These are phyloP conservation scores for Pavo muticus DNA, from an alignment of 2,113 vertebrate genomes.

Conservation along the genomic window DNA sequence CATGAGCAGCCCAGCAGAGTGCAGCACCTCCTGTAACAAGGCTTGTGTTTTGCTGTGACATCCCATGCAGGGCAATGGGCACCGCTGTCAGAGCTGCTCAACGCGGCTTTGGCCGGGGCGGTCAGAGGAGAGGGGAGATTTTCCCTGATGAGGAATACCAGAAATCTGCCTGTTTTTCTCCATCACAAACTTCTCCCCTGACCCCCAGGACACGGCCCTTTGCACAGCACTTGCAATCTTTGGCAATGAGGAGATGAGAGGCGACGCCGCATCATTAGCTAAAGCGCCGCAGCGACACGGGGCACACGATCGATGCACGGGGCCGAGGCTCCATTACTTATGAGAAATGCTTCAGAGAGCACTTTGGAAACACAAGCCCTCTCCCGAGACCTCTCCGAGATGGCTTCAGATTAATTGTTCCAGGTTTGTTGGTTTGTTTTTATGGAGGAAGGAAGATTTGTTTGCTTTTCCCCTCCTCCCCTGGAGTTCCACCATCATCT, in stretches of 20 bases:
- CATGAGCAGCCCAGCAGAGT: rapidly evolving
- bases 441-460: background rate
- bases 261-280: background rate
- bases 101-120: rapidly evolving
- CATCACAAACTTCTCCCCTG: background rate
- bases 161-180: background rate
- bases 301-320: background rate
- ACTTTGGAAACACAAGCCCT: background rate
- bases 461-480: background rate
- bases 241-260: background rate
- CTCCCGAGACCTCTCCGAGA: slow-evolving; percentile 11
- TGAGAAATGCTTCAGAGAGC: background rate
- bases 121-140: background rate
- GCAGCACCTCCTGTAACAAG: background rate
- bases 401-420: slow-evolving; percentile 14
- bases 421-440: slow-evolving; percentile 31
- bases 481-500: slow-evolving; percentile 39
- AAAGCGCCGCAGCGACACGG: background rate
- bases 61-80: rapidly evolving
- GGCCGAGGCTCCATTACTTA: slow-evolving; percentile 23
- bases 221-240: background rate
- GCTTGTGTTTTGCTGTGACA: rapidly evolving
- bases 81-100: background rate
- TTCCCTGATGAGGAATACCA: background rate
- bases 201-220: background rate